These are phyloP conservation scores for Cheilosia pagana DNA, from an alignment of 2,888 invertebrate species.

Conservation along the genomic window DNA sequence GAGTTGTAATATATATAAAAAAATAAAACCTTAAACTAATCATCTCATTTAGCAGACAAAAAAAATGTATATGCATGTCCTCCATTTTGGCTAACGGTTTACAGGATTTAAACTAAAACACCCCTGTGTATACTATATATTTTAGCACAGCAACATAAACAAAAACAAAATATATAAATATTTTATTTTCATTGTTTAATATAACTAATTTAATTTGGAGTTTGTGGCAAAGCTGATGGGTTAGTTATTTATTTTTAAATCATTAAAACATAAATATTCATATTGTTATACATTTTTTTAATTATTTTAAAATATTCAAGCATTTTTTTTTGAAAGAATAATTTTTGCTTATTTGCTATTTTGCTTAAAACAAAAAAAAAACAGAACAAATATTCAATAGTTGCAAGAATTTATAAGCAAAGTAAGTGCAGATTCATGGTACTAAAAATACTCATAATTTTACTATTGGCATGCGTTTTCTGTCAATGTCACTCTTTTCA, in stretches of 20 bases:
- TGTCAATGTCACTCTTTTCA: no score
- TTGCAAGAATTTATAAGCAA: neutral
- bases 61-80: constrained; percentile 70
- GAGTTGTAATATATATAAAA: neutral
- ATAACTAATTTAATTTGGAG: constrained; percentile 74
- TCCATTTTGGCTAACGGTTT: constrained; percentile 72
- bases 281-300: neutral
- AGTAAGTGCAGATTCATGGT: neutral
- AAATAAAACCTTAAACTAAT: constrained; percentile 16
- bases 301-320: neutral
- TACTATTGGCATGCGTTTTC: no score
- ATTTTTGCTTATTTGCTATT: constrained; percentile 20
- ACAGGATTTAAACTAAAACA: constrained; percentile 37
- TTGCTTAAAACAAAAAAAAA: neutral
- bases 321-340: neutral
- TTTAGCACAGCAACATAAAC: constrained; percentile 3
- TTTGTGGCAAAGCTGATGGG: constrained; percentile 74
- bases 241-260: constrained; percentile 29
- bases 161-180: neutral
- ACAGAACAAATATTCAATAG: no score
- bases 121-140: constrained; percentile 13
- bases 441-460: neutral
- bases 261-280: constrained; percentile 19
- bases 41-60: constrained; percentile 7
- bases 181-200: constrained; percentile 24